These are phyloP conservation scores for Porites evermanni DNA, from an alignment of 92 coral and sea anemone genomes.

Conservation along the genomic window DNA sequence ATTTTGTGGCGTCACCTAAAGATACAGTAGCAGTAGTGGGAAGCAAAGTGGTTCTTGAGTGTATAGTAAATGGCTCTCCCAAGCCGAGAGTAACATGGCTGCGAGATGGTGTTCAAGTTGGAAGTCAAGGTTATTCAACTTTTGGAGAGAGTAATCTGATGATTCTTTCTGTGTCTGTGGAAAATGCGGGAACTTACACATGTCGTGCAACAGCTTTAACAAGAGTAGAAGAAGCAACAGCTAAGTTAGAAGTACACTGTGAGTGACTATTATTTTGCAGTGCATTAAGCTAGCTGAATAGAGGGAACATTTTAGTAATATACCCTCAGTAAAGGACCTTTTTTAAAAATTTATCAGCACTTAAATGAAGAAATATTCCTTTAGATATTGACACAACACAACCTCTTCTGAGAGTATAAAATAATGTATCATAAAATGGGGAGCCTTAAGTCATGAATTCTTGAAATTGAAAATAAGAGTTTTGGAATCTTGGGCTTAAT, in stretches of 20 bases:
- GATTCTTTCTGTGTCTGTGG: slow-evolving; percentile 63
- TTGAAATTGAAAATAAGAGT: too few species aligned
- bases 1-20: slow-evolving; percentile 45
- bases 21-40: slow-evolving; percentile 67
- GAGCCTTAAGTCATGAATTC: too few species aligned
- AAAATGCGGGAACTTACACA: slow-evolving; percentile 84
- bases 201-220: slow-evolving; percentile 68
- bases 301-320: too few species aligned
- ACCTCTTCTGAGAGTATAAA: too few species aligned
- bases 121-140: slow-evolving; percentile 53
- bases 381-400: too few species aligned
- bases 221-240: slow-evolving; percentile 30
- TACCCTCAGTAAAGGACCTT: too few species aligned
- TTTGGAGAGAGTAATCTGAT: slow-evolving; percentile 78
- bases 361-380: too few species aligned
- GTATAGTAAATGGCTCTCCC: slow-evolving; percentile 81
- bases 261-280: slow-evolving; percentile 31
- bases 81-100: slow-evolving; percentile 86
- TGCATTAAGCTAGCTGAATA: not conserved
- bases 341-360: too few species aligned
- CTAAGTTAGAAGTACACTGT: slow-evolving; percentile 76
- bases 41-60: slow-evolving; percentile 69
- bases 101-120: slow-evolving; percentile 64
- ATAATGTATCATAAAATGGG: too few species aligned
- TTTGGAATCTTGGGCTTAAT: too few species aligned